These are phyloP conservation scores for Manis pentadactyla DNA, from an alignment of 2,797 vertebrate species.

Conservation along the genomic window DNA sequence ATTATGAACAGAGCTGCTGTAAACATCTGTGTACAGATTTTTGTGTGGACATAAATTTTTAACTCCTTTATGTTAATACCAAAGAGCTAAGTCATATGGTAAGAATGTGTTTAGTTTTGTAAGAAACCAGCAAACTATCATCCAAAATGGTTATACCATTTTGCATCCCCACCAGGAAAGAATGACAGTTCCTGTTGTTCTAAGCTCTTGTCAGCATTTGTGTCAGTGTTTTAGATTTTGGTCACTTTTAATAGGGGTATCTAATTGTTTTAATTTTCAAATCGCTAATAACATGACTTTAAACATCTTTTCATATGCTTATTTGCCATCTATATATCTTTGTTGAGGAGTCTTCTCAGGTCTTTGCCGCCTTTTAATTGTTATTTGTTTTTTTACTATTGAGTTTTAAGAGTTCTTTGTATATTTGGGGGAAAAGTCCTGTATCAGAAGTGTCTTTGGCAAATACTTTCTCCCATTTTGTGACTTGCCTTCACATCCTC, in stretches of 20 bases:
- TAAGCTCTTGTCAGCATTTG: not conserved
- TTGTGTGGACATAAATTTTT: not conserved
- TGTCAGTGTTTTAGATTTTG: not conserved
- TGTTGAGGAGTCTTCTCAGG: not conserved
- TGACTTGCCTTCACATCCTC: not conserved
- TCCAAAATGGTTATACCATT: not conserved
- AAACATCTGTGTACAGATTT: not conserved
- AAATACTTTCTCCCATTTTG: not conserved
- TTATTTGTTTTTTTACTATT: not conserved
- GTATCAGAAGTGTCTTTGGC: not conserved
- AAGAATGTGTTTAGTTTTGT: not conserved
- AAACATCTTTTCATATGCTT: not conserved
- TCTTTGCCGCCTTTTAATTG: not conserved
- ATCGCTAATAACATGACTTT: not conserved
- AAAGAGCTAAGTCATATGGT: not conserved
- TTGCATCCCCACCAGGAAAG: not conserved
- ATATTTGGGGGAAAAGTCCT: not conserved
- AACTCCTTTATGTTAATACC: not conserved
- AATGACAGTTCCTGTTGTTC: not conserved
- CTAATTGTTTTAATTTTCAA: not conserved
- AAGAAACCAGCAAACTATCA: not conserved
- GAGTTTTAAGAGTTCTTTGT: not conserved
- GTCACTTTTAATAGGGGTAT: not conserved
- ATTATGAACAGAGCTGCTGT: not conserved
- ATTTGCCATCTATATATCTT: not conserved